Evolutionary conservation across 2,113 vertebrate species (phyloP).

Genomic region (Protobothrops mucrosquamatus): DNA sequence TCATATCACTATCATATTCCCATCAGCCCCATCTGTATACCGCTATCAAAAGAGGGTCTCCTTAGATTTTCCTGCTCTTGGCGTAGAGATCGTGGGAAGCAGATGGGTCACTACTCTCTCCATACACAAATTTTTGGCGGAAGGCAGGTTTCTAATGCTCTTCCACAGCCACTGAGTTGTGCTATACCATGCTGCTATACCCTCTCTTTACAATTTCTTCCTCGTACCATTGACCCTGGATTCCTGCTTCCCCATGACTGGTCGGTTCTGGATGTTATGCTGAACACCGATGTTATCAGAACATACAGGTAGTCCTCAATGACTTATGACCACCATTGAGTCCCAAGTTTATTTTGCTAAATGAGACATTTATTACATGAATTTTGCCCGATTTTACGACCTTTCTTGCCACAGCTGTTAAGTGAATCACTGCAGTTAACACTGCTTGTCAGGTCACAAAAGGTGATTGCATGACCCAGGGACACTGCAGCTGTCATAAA

Average conservation of each 20-base stretch:
- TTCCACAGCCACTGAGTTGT: background rate
- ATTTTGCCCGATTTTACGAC: background rate
- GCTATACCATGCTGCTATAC: background rate
- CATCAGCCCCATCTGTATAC: background rate
- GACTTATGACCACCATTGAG: background rate
- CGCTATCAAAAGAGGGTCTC: background rate
- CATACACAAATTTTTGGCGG: background rate
- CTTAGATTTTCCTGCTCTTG: background rate
- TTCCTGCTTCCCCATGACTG: background rate
- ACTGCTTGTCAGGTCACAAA: no score
- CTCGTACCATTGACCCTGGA: background rate
- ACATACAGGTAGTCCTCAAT: background rate
- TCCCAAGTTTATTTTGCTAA: background rate
- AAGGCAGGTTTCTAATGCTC: background rate
- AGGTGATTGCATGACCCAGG: no score
- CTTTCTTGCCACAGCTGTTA: background rate
- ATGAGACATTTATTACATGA: background rate
- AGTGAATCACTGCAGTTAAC: background rate
- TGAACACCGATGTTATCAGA: background rate
- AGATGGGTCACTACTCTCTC: background rate
- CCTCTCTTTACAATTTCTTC: background rate
- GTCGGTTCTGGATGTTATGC: background rate
- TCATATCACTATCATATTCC: background rate
- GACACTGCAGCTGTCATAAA: no score
- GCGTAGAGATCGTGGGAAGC: background rate